Percentiles rank a stretch among this genome's conserved stretches.
Conservation (phyloP, 2,113 vertebrate genomes). For the Hippopotamus amphibius region DNA sequence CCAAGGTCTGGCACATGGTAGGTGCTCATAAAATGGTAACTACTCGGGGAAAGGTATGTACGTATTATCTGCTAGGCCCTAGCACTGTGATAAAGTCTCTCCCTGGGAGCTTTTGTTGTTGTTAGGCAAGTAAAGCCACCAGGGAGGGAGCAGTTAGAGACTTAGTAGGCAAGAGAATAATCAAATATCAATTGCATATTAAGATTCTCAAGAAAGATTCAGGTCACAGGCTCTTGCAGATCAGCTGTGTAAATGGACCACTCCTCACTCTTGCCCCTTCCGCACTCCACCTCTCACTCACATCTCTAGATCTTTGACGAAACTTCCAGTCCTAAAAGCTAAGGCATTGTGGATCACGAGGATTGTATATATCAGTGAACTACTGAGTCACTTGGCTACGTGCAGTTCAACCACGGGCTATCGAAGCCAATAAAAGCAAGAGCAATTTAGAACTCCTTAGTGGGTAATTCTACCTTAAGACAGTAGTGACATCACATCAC, state of each 20-base stretch:
- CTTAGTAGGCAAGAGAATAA: neutral
- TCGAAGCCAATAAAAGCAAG: neutral
- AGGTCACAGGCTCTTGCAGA: neutral
- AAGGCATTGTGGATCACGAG: neutral
- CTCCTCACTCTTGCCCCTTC: neutral
- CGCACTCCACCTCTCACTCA: neutral
- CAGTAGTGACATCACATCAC: neutral
- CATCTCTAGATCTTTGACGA: neutral
- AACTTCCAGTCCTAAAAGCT: conserved; percentile 2
- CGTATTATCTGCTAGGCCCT: neutral
- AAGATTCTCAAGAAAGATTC: neutral
- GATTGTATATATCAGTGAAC: neutral
- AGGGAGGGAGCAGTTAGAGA: neutral
- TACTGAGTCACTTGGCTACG: neutral
- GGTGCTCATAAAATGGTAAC: neutral
- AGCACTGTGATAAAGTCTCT: neutral
- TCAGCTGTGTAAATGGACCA: neutral
- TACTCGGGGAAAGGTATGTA: neutral
- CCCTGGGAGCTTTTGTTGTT: neutral
- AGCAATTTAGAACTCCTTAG: neutral
- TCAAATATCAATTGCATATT: neutral
- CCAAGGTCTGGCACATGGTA: neutral
- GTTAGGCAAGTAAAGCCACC: neutral
- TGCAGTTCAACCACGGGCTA: neutral
- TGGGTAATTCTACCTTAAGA: conserved; percentile 24